Conservation (phyloP, 1,140 invertebrate species). For the Hetaerina americana region DNA sequence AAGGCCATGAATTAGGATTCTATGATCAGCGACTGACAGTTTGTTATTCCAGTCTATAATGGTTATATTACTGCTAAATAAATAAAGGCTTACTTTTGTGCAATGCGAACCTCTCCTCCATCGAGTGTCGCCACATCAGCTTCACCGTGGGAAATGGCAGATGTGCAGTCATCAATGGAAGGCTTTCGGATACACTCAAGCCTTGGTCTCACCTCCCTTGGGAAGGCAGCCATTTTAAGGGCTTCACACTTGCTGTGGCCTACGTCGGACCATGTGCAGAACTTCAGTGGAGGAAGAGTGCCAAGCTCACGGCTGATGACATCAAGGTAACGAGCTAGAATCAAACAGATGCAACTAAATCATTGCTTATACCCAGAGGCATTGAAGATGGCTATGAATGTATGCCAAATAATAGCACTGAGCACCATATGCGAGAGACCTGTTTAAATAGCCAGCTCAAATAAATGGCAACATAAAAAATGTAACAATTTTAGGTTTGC, state of each 20-base stretch:
- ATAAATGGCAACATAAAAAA: too few relatives aligned
- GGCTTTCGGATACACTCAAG: conserved; percentile 47
- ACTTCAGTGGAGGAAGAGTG: conserved; percentile 33
- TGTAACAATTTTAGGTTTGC: too few relatives aligned
- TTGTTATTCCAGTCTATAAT: background rate
- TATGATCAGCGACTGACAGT: background rate
- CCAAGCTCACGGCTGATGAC: conserved; percentile 62
- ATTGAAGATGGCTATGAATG: too few relatives aligned
- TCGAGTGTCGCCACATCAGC: conserved; percentile 50
- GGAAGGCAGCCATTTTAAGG: conserved; percentile 49
- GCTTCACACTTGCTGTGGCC: conserved; percentile 51
- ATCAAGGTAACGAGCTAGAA: conserved; percentile 59
- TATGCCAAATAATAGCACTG: too few relatives aligned
- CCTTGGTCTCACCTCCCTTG: conserved; percentile 54
- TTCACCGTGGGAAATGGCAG: conserved; percentile 42
- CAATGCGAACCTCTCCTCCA: conserved; percentile 41
- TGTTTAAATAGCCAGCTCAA: too few relatives aligned
- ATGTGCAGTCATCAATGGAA: conserved; percentile 46
- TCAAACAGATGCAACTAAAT: too few relatives aligned
- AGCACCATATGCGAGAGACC: too few relatives aligned
- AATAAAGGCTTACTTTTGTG: conserved; percentile 28
- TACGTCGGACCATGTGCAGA: conserved; percentile 47
- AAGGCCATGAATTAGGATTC: too few relatives aligned
- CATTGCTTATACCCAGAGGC: too few relatives aligned
- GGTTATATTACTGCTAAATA: background rate